Base-by-base conservation (phyloP, 2,888 invertebrate genomes). In the Drosophila emarginata region DNA sequence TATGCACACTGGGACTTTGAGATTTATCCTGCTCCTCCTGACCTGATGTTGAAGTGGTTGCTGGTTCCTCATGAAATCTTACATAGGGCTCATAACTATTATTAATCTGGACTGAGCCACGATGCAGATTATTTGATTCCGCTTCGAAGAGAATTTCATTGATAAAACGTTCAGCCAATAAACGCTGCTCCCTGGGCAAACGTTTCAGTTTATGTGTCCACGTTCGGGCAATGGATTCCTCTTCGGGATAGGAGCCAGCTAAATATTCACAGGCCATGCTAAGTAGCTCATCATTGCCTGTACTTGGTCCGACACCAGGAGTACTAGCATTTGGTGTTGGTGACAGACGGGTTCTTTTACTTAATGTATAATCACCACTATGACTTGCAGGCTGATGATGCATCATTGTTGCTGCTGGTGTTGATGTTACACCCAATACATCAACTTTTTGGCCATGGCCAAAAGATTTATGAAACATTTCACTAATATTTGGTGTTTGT, bases 111-210 rank as follows among this genome's bases (percentile, higher is more conserved):
- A 91, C 89, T 1, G 91, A 91, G 4, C 90, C 90, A 2, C 91
- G 90, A 67, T 91, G 91, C 64, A 91, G 71, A 36, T 90, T 91
- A 11, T 88, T 89, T 2, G 90, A 81, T 65, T 91, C 91, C 1
- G 90, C 91, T 66, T 91, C 91, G 36, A 91, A 91, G 0, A 91
- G 85, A 7, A 91, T 89, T 61, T 91, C 91, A 32, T 91, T 91
- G 53, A 91, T 90, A 56, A 91, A 91, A 5, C 91, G 90, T 66
- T 91, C 91, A 1, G 91, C 91, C n/a, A 90, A 80, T 2, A 91
- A 72, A 0, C 91, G 83, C 51, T 91, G 91, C 12, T 90, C 90
- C 6, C 87, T 82, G 0, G 87, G 87, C 61, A 91, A 70, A 15
- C 90, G 81, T 59, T 91, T 90, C 0, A 91, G 63, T 54, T 91